Base-by-base conservation (phyloP, 2,888 invertebrate species). In the Chironomus tentans region DNA sequence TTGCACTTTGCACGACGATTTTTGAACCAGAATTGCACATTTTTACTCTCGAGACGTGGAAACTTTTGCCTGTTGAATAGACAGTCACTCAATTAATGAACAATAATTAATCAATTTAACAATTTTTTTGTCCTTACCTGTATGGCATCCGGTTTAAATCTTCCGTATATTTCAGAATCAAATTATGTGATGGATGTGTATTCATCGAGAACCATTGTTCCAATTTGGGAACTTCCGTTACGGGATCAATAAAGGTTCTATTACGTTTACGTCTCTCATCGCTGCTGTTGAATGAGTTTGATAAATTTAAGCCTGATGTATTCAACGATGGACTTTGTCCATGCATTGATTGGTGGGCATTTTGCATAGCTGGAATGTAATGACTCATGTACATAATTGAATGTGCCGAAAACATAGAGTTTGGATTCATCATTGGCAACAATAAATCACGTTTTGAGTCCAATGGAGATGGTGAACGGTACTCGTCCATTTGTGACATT, bases 21-120 rank as follows among this genome's bases (percentile, higher is more conserved):
- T 84, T 98, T 98, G 85, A 98, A 99, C 99, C 99, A 99, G 84
- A 99, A 97, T 85, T 99, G 98, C 79, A 99, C 98, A 83, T 99
- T 99, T 86, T 98, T 98, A 65, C 98, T 96, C 83, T 98, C 98
- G 78, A 99, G 87, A n/a, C 95, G 91, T 1, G 98, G 99, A 84
- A 98, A 99, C 85, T 98, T 98, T 85, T 97, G 97, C 81, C 98
- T 87, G 79, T n/a, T 38, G 38, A 21, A 77, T 50, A 77, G 68
- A 50, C 22, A 38, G 7, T n/a, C 18, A 48, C 12, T 50, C 50
- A 72, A 74, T 68, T 65, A 74, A 38, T 21, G 4, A 22, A 47
- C 15, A 50, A 28, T 22, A 65, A 46, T 48, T n/a, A 50, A 69
- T 46, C 18, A 5, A 38, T 71, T 71, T 46, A 13, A 22, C 5